Evolutionary conservation across 1,140 invertebrate genomes (phyloP).

Genomic region (Drosophila tsacasi): DNA sequence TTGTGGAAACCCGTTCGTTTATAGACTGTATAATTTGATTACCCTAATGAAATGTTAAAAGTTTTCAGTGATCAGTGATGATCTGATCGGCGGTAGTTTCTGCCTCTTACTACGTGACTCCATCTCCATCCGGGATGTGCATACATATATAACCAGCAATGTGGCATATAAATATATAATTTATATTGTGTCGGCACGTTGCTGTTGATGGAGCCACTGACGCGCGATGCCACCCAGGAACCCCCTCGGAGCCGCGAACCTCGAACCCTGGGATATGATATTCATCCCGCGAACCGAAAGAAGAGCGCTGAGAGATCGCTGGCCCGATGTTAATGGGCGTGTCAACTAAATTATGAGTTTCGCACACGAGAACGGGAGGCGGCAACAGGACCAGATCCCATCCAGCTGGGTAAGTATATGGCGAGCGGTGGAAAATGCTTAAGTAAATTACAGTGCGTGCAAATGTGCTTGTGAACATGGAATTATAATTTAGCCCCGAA

Average conservation of each 20-base stretch:
- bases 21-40: conserved; percentile 46
- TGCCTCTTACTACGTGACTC: conserved; percentile 35
- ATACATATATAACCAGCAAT: conserved; percentile 11
- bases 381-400: conserved; percentile 40
- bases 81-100: conserved; percentile 22
- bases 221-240: conserved; percentile 72
- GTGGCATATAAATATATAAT: conserved; percentile 64
- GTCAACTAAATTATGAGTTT: conserved; percentile 83
- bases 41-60: conserved; percentile 49
- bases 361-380: conserved; percentile 66
- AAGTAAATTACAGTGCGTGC: conserved; percentile 85
- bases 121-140: conserved; percentile 40
- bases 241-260: conserved; percentile 20
- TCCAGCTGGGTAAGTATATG: conserved; percentile 51
- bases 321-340: conserved; percentile 76
- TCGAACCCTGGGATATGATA: conserved; percentile 16
- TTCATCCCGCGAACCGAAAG: not conserved
- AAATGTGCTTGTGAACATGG: conserved; percentile 85
- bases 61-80: conserved; percentile 28
- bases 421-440: conserved; percentile 75
- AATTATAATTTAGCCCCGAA: conserved; percentile 76
- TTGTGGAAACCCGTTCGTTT: conserved; percentile 44
- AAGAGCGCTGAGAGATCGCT: conserved; percentile 19
- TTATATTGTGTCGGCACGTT: conserved; percentile 80
- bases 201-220: conserved; percentile 75